Evolutionary conservation across 2,113 vertebrate species (phyloP).

Genomic region (Oxyruncus cristatus): DNA sequence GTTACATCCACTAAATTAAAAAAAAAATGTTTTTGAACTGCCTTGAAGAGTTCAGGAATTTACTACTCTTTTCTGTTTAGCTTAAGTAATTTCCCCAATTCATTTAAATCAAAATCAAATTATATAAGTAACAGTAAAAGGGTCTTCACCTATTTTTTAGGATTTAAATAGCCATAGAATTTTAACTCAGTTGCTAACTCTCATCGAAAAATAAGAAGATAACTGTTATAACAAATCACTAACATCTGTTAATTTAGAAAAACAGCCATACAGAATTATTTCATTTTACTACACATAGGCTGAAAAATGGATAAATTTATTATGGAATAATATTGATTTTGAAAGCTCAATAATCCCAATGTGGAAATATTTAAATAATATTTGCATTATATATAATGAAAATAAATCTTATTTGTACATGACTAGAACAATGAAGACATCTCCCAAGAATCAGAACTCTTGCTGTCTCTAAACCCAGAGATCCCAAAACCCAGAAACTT

Average conservation of each 20-base stretch:
- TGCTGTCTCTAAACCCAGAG: not conserved
- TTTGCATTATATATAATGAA: not conserved
- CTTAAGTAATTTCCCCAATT: not conserved
- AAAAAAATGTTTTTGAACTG: not conserved
- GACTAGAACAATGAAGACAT: not conserved
- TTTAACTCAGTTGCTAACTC: not conserved
- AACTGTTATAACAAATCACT: not conserved
- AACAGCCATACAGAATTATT: not conserved
- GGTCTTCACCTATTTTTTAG: not conserved
- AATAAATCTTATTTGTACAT: not conserved
- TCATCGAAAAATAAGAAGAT: not conserved
- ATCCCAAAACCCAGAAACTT: not conserved
- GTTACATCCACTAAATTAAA: not conserved
- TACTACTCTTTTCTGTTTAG: not conserved
- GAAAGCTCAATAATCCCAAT: not conserved
- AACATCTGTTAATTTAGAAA: not conserved
- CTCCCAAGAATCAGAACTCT: not conserved
- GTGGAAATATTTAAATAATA: not conserved
- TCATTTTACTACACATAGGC: not conserved
- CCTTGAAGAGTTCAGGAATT: not conserved
- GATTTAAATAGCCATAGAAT: not conserved
- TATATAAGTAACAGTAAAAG: not conserved
- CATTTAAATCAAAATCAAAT: not conserved
- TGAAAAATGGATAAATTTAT: not conserved
- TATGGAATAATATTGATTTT: not conserved